phyloP scores from a whole-genome alignment of 2,797 vertebrate species.

The Iguana delicatissima region DNA sequence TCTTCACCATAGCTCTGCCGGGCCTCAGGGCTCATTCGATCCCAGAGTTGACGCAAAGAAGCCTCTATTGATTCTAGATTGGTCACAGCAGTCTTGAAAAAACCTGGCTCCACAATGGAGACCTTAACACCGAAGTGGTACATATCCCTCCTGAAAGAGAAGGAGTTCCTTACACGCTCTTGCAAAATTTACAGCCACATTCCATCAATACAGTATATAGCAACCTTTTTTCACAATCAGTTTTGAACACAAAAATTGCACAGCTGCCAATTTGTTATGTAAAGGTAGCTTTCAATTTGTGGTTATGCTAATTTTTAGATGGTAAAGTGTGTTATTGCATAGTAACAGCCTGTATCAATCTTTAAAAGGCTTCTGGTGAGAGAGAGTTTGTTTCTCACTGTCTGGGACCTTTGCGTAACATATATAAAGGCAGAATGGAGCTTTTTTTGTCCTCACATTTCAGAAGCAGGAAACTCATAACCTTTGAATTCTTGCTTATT shows the following conservation, averaged over 20 bases:
- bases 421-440: neutral
- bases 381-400: too few species aligned
- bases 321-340: neutral
- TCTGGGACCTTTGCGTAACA: neutral
- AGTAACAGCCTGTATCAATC: neutral
- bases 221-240: neutral
- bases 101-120: slow-evolving; percentile 93
- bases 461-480: neutral
- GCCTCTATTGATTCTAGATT: slow-evolving; percentile 84
- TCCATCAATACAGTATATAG: neutral
- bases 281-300: neutral
- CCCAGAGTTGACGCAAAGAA: slow-evolving; percentile 88
- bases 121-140: slow-evolving; percentile 90
- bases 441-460: neutral
- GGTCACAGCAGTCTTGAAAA: slow-evolving; percentile 91
- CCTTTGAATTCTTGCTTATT: neutral
- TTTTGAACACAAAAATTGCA: neutral
- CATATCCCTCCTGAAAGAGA: slow-evolving; percentile 86
- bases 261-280: neutral
- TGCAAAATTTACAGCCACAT: neutral
- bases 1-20: slow-evolving; percentile 88
- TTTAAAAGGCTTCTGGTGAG: neutral
- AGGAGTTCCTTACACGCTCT: too few species aligned
- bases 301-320: neutral
- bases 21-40: slow-evolving; percentile 85